phyloP scores from a whole-genome alignment of 2,113 vertebrate genomes.

The Ramphastos sulfuratus region DNA sequence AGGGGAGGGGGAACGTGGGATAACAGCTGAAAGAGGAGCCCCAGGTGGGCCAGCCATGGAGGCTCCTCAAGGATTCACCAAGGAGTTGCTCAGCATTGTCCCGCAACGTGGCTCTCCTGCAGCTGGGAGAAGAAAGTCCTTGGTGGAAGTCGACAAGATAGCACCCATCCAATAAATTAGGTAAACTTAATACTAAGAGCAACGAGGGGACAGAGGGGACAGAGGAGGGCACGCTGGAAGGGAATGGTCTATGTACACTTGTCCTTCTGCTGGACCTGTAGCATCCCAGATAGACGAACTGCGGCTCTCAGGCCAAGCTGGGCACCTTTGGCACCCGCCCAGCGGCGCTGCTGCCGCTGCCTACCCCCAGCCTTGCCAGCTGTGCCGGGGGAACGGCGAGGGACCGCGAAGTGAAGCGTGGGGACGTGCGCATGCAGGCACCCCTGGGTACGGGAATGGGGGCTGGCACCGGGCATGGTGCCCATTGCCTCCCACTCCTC shows the following conservation, averaged over 20 bases:
- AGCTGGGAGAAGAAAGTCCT: conserved; percentile 58
- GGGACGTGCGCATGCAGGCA: neutral
- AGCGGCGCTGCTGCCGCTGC: neutral
- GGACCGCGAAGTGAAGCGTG: neutral
- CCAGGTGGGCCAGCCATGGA: conserved; percentile 75
- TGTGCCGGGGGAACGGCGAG: neutral
- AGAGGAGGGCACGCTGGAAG: conserved; percentile 37
- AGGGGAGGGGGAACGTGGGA: neutral
- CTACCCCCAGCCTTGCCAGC: neutral
- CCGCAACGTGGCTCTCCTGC: conserved; percentile 72
- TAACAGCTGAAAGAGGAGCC: conserved; percentile 62
- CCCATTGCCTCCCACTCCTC: neutral
- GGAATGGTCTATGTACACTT: conserved; percentile 73
- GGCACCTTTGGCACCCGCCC: neutral
- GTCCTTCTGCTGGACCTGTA: neutral
- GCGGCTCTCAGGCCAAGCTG: neutral
- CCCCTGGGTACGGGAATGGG: neutral
- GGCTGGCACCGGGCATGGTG: neutral
- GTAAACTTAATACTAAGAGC: conserved; percentile 48
- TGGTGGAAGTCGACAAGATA: conserved; percentile 62
- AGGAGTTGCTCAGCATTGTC: conserved; percentile 70
- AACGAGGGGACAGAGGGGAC: neutral
- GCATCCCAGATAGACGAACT: neutral
- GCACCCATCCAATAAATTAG: conserved; percentile 83
- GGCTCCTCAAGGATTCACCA: conserved; percentile 65